Conservation (phyloP, 2,113 vertebrate species). For the Myiozetetes cayanensis region DNA sequence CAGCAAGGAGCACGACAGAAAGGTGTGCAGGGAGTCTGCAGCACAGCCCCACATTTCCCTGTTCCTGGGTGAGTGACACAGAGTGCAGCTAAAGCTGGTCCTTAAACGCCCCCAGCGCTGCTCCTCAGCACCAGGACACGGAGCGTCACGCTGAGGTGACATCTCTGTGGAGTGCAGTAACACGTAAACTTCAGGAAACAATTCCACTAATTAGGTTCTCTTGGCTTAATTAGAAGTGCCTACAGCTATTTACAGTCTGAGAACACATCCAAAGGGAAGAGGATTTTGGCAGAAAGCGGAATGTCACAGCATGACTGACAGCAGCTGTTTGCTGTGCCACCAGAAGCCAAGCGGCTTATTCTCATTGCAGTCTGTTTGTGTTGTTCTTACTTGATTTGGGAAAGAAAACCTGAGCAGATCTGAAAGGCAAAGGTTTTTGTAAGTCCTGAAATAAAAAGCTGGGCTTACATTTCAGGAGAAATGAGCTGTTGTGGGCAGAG, state of each 20-base stretch:
- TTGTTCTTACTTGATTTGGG: background rate
- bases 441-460: background rate
- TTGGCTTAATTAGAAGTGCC: slow-evolving; percentile 46
- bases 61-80: background rate
- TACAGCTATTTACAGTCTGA: slow-evolving; percentile 22
- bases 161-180: background rate
- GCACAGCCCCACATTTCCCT: rapidly evolving
- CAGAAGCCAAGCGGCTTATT: background rate
- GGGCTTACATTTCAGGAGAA: background rate
- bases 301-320: slow-evolving; percentile 14
- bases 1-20: rapidly evolving
- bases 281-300: background rate
- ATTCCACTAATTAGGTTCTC: slow-evolving; percentile 42
- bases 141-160: background rate
- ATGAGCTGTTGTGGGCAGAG: background rate
- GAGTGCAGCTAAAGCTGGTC: background rate
- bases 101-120: rapidly evolving
- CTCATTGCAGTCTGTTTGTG: background rate
- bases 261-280: slow-evolving; percentile 15
- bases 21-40: no score
- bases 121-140: rapidly evolving
- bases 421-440: background rate
- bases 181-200: slow-evolving; percentile 33
- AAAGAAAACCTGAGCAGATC: background rate
- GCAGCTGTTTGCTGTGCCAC: background rate